Evolutionary conservation across 2,113 vertebrate species (phyloP), one percentile per base, ranked within the genome.

Genomic region (Rhadina sibilatrix): DNA sequence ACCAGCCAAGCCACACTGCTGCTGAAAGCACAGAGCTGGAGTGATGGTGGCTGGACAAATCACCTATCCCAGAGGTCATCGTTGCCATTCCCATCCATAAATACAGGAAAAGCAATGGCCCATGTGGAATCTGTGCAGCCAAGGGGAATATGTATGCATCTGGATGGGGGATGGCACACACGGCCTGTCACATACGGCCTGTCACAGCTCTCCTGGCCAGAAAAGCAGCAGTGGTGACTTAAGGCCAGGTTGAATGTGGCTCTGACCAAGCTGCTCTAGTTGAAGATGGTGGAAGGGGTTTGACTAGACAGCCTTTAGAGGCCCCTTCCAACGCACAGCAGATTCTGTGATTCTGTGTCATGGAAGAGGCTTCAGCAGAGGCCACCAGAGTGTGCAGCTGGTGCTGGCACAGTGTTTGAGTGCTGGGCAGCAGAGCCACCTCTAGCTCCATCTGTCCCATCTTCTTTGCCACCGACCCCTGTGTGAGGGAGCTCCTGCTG

Each of bases 61-160:
- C 35, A 21, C 18, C 13, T 2, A 4, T 9, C 6, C 40, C 50
- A 54, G 64, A 38, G 9, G 18, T 76, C n/a, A 8, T 9, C 0
- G 0, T 12, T 44, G 35, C 71, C 40, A 13, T 78, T 70, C 18
- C 8, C 21, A 35, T 47, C 35, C 17, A 31, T 2, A 70, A 83
- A n/a, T 31, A 24, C 52, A 19, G 37, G 14, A 9, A 37, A 21
- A 40, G 28, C 37, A 11, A 0, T 16, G 46, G 7, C 15, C 11
- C 47, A 10, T 3, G 65, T 13, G 75, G 66, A 46, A 42, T 90
- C 56, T 66, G 38, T 22, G 23, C 19, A 70, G 37, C 57, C 40
- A 42, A 70, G 25, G 56, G 38, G 12, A 46, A 17, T 15, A 5
- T 4, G 38, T 12, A 5, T 17, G 35, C 12, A 4, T 50, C 53